Evolutionary conservation across 1,140 invertebrate species (phyloP).

Genomic region (Bradysia coprophila): DNA sequence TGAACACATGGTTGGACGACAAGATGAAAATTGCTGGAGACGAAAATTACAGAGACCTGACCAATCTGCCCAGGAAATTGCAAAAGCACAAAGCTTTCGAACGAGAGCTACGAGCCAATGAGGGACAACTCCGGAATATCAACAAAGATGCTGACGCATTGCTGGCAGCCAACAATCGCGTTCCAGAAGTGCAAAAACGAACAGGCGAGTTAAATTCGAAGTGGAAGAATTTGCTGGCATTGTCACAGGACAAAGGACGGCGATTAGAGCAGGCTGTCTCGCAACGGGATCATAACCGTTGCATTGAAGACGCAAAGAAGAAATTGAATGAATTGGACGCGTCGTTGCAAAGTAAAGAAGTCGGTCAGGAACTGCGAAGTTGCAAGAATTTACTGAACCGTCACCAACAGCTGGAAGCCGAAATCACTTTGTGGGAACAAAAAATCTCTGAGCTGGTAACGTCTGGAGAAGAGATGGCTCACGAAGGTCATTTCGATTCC

Average conservation of each 20-base stretch:
- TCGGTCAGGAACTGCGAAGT: constrained; percentile 67
- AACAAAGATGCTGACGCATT: constrained; percentile 58
- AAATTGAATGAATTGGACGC: constrained; percentile 63
- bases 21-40: constrained; percentile 83
- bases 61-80: constrained; percentile 80
- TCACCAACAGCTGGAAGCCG: constrained; percentile 65
- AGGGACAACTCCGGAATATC: constrained; percentile 66
- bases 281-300: constrained; percentile 24
- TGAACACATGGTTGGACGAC: constrained; percentile 77
- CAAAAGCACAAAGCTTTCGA: constrained; percentile 98
- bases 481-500: constrained; percentile 86
- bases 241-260: constrained; percentile 68
- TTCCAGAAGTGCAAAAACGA: constrained; percentile 41
- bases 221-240: constrained; percentile 47
- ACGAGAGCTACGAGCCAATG: constrained; percentile 79
- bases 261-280: constrained; percentile 37
- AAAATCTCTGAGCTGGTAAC: constrained; percentile 55
- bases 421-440: constrained; percentile 56
- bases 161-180: constrained; percentile 48
- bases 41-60: constrained; percentile 81
- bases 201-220: constrained; percentile 47
- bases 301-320: constrained; percentile 59
- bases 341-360: constrained; percentile 57
- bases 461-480: constrained; percentile 75
- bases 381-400: constrained; percentile 79